Percentiles rank a stretch among this genome's conserved stretches.
phyloP scores from a whole-genome alignment of 2,113 vertebrate genomes.

The Myanophis thanlyinensis region DNA sequence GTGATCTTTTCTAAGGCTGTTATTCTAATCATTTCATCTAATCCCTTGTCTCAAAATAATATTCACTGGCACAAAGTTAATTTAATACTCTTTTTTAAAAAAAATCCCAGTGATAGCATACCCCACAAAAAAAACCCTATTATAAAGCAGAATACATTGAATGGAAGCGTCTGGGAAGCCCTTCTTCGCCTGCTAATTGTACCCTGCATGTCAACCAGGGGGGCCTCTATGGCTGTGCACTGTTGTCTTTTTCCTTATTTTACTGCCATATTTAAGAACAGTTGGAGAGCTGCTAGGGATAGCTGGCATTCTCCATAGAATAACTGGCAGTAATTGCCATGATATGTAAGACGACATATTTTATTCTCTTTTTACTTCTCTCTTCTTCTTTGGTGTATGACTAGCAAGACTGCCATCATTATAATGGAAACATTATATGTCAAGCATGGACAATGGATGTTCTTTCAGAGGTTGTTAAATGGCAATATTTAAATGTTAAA shows the following conservation, averaged over 20 bases:
- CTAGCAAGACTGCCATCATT: neutral
- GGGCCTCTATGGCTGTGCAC: conserved; percentile 41
- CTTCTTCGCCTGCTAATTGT: conserved; percentile 58
- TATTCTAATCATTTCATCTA: conserved; percentile 70
- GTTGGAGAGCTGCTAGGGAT: conserved; percentile 38
- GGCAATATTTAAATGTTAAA: neutral
- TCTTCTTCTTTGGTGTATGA: neutral
- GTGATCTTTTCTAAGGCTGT: conserved; percentile 66
- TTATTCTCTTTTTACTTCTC: neutral
- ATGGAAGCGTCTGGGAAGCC: conserved; percentile 52
- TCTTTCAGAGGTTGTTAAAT: neutral
- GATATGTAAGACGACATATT: neutral
- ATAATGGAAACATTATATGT: neutral
- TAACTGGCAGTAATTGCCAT: conserved; percentile 26
- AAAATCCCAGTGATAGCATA: conserved; percentile 51
- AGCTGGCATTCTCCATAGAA: conserved; percentile 23
- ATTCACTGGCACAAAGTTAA: conserved; percentile 67
- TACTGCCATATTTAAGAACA: conserved; percentile 45
- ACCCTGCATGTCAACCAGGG: conserved; percentile 47
- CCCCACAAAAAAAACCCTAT: conserved; percentile 54
- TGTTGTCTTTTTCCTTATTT: conserved; percentile 53
- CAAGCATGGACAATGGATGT: neutral
- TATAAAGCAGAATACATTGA: conserved; percentile 56
- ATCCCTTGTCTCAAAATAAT: conserved; percentile 67
- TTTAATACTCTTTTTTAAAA: conserved; percentile 52